These are phyloP conservation scores for Erpobdella octoculata DNA, from an alignment of 2,888 invertebrate genomes.

Conservation along the genomic window DNA sequence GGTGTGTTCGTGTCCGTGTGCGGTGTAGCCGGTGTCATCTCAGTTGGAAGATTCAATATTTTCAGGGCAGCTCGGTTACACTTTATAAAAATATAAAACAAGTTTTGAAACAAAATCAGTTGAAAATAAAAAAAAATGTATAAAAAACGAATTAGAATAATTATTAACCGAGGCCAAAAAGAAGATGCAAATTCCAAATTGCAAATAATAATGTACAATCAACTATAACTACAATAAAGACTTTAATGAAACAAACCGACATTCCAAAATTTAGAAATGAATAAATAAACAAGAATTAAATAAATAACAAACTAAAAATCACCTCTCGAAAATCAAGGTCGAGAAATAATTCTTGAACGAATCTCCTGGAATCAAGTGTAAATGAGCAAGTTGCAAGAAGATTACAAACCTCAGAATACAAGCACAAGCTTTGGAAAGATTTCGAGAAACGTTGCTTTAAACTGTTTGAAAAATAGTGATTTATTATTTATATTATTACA, in stretches of 20 bases:
- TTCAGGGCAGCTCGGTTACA: too few relatives aligned
- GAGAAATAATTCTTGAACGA: slow-evolving; percentile 84
- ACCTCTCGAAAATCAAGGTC: slow-evolving; percentile 57
- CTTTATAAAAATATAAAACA: too few relatives aligned
- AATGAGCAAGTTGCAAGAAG: slow-evolving; percentile 72
- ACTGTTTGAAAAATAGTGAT: slow-evolving; percentile 39
- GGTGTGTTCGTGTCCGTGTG: too few relatives aligned
- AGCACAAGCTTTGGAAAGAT: slow-evolving; percentile 69
- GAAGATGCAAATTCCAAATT: neutral
- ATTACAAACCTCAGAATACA: slow-evolving; percentile 82
- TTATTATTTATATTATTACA: neutral
- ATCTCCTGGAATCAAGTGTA: slow-evolving; percentile 72
- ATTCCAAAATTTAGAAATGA: neutral
- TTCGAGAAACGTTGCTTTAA: slow-evolving; percentile 57
- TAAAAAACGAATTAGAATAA: neutral
- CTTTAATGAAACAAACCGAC: neutral
- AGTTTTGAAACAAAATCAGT: too few relatives aligned
- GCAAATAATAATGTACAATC: neutral
- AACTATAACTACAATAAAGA: neutral
- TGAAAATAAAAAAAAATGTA: too few relatives aligned
- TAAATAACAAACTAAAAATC: neutral
- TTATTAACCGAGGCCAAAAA: neutral
- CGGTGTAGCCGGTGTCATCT: too few relatives aligned
- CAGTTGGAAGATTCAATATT: too few relatives aligned
- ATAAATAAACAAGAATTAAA: neutral